These are phyloP conservation scores for Euspilapteryx auroguttella DNA, from an alignment of 2,888 invertebrate species.

Conservation along the genomic window DNA sequence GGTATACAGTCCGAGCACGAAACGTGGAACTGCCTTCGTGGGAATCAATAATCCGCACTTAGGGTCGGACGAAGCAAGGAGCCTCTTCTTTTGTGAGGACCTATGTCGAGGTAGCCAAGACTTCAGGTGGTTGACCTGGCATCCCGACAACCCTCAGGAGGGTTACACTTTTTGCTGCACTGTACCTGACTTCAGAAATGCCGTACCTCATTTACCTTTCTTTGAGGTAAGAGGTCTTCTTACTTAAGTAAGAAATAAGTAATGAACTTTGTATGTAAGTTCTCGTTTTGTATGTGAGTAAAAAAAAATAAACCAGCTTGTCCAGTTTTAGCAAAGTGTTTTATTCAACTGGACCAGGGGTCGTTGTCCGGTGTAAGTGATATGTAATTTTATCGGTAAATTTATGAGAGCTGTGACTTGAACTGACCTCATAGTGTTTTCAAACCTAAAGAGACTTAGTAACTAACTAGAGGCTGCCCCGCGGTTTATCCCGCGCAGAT, in stretches of 20 bases:
- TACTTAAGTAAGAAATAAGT: conserved; percentile 10
- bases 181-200: conserved; percentile 50
- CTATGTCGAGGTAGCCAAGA: conserved; percentile 40
- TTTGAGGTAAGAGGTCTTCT: conserved; percentile 42
- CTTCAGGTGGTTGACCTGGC: conserved; percentile 63
- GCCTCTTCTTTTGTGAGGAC: conserved; percentile 48
- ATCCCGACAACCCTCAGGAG: conserved; percentile 32
- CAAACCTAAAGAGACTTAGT: too few relatives aligned
- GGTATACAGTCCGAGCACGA: conserved; percentile 48
- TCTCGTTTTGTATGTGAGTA: too few relatives aligned
- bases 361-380: neutral
- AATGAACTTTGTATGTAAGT: too few relatives aligned
- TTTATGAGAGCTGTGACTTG: too few relatives aligned
- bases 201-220: conserved; percentile 50
- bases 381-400: neutral
- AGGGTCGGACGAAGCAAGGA: conserved; percentile 17
- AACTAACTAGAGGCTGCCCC: too few relatives aligned
- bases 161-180: conserved; percentile 66
- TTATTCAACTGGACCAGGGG: neutral
- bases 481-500: too few relatives aligned
- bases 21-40: conserved; percentile 58
- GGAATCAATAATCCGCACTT: conserved; percentile 67
- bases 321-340: too few relatives aligned
- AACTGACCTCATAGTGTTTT: too few relatives aligned
- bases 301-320: too few relatives aligned